phyloP scores from a whole-genome alignment of 2,113 vertebrate species.

The Forbesichthys agassizii region DNA sequence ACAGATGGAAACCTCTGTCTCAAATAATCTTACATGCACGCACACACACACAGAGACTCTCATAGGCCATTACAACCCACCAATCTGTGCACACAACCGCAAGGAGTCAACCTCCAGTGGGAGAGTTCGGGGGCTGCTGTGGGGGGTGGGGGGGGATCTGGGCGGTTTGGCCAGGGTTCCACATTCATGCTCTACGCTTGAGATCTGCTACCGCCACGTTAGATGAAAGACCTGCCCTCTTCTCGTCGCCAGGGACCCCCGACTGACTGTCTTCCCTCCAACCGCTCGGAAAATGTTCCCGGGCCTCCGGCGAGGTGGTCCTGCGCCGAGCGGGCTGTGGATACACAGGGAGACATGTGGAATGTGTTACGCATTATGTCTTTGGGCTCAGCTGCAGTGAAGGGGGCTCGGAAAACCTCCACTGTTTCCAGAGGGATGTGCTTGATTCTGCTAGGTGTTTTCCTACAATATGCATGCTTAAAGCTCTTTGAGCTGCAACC shows the following conservation, averaged over 20 bases:
- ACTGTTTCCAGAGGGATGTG: background rate
- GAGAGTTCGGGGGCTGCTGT: background rate
- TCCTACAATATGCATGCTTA: no score
- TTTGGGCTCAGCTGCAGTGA: background rate
- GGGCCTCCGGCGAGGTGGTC: background rate
- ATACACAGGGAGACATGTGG: slow-evolving; percentile 2
- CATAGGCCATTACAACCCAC: slow-evolving; percentile 26
- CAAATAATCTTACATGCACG: background rate
- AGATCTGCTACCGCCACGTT: slow-evolving; percentile 44
- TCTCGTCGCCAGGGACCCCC: background rate
- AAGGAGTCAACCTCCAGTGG: no score
- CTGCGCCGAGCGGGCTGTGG: background rate
- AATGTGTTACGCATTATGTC: slow-evolving; percentile 9
- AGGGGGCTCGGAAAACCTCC: background rate
- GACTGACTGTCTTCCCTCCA: background rate
- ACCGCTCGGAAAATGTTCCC: slow-evolving; percentile 9
- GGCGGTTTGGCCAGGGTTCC: slow-evolving; percentile 38
- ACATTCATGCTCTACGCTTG: slow-evolving; percentile 25
- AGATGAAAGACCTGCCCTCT: slow-evolving; percentile 43
- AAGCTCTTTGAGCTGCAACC: no score
- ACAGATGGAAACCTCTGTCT: background rate
- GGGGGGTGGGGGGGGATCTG: slow-evolving; percentile 42
- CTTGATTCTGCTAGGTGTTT: background rate
- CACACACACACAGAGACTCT: slow-evolving; percentile 1
- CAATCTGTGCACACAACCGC: no score